Base-by-base conservation (phyloP, 2,797 vertebrate genomes). In the Mormyrus proboscirostris region DNA sequence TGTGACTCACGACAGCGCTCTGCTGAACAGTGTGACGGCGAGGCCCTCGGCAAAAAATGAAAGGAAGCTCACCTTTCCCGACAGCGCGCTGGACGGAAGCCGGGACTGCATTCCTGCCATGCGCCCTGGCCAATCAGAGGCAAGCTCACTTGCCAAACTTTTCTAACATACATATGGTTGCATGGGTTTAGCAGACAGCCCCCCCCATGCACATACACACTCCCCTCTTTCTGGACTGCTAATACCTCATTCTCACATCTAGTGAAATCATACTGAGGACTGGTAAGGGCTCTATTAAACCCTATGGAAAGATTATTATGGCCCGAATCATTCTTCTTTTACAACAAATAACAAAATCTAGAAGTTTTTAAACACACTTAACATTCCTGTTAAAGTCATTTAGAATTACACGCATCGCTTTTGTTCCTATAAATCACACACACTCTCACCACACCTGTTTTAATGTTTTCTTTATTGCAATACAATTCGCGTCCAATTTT, bases 41-140 rank as follows among this genome's bases (percentile, higher is more conserved):
- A 76, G 53, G 51, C 76, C 76, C 76, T 55, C 33, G 38, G 57
- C 38, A 22, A 8, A 65, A 85, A 89, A 89, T 85, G 82, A 85
- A 89, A 85, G 88, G 44, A 85, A 47, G 55, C 55, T 86, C 22
- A 65, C 79, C 41, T 89, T 65, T 85, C 88, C 29, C 47, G 3
- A 69, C 82, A 69, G 88, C 22, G 19, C 5, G 7, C 33, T 88
- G 69, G 73, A 57, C 73, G 12, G 14, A 1, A 47, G 79, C 53
- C 51, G 82, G 53, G 38, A 84, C 76, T n/a, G 22, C 76, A 83
- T 89, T 85, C 16, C 55, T 51, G 79, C 82, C 55, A 85, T 57
- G 14, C 12, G 25, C 14, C 55, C 55, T 19, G n/a, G 69, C 53
- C 79, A 85, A 89, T 65, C 79, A 29, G 41, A 53, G 33, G 55